phyloP scores from a whole-genome alignment of 2,113 vertebrate genomes.

The Pterocles gutturalis region DNA sequence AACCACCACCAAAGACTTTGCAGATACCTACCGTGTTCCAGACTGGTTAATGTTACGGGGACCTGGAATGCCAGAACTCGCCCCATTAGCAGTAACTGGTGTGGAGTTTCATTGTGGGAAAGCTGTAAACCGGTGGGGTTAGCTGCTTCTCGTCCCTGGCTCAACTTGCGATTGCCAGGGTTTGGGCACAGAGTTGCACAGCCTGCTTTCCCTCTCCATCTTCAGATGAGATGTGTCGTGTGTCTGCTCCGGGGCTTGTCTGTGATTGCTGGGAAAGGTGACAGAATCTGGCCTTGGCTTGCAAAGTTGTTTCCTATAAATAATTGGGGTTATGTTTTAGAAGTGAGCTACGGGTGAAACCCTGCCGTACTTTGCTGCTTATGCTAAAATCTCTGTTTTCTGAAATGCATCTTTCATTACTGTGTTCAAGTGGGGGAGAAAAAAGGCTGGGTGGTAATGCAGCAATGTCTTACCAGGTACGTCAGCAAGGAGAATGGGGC shows the following conservation, averaged over 20 bases:
- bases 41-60: background rate
- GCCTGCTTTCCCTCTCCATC: accelerated
- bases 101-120: background rate
- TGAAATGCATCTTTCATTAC: background rate
- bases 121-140: background rate
- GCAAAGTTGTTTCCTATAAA: background rate
- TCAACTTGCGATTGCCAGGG: background rate
- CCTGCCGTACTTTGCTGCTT: background rate
- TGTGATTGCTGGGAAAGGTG: background rate
- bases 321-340: background rate
- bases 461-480: background rate
- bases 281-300: background rate
- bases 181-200: background rate
- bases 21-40: background rate
- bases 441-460: background rate
- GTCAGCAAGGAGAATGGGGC: background rate
- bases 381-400: background rate
- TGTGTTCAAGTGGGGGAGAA: background rate
- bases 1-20: background rate
- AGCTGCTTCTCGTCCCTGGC: background rate
- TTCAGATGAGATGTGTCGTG: no score
- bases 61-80: background rate
- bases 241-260: background rate
- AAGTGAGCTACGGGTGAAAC: background rate
- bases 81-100: background rate